A percentile compares a stretch with the other conserved stretches of the same genome.
These are phyloP conservation scores for Typhlomys cinereus DNA, from an alignment of 2,113 vertebrate species.

Conservation along the genomic window DNA sequence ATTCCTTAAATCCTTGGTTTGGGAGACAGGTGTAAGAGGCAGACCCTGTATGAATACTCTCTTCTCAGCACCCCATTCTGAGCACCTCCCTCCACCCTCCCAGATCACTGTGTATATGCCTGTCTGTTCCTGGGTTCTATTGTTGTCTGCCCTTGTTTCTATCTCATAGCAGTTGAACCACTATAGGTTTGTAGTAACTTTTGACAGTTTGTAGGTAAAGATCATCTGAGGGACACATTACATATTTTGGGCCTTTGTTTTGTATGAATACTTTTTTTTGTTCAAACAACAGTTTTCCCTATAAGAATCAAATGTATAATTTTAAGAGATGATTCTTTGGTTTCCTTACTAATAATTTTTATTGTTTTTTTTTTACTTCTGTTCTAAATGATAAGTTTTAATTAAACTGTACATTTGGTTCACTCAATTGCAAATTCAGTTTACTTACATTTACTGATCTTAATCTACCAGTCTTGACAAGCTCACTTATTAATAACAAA, in stretches of 20 bases:
- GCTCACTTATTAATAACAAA: background rate
- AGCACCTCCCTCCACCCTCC: background rate
- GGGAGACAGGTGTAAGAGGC: background rate
- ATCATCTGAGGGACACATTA: background rate
- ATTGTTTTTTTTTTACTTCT: too few relatives aligned
- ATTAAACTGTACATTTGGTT: too few relatives aligned
- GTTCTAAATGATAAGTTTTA: too few relatives aligned
- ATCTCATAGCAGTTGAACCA: background rate
- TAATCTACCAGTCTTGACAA: background rate
- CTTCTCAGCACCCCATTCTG: accelerated
- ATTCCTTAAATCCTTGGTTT: background rate
- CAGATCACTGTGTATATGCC: background rate
- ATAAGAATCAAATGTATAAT: background rate
- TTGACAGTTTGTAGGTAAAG: background rate
- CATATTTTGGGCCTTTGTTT: background rate
- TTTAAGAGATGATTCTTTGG: background rate
- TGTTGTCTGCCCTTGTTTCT: background rate
- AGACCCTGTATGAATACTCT: too few relatives aligned
- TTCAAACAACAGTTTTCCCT: background rate
- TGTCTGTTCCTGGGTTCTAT: background rate
- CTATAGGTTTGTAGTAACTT: background rate
- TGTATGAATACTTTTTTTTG: background rate
- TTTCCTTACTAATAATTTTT: too few relatives aligned
- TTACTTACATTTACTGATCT: background rate
- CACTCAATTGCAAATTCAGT: too few relatives aligned